phyloP scores from a whole-genome alignment of 1,140 invertebrate genomes.

The Ceratina calcarata region DNA sequence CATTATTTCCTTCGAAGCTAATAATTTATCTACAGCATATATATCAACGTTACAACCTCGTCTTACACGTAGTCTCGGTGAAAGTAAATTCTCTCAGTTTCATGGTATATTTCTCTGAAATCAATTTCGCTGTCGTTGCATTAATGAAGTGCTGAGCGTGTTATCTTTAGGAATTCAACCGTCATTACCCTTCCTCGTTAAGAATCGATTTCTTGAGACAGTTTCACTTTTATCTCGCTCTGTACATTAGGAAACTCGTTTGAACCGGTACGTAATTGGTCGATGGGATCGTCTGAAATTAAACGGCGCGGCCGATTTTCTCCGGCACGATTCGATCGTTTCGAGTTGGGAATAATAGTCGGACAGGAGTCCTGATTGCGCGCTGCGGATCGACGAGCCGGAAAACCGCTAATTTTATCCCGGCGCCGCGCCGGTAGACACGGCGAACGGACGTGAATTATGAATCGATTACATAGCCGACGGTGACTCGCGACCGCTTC shows the following conservation, averaged over 20 bases:
- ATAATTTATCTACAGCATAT: neutral
- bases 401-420: constrained; percentile 31
- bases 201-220: neutral
- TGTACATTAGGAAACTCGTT: neutral
- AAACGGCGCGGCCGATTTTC: constrained; percentile 1
- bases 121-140: no score
- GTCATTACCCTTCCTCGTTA: no score
- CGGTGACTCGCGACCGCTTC: neutral
- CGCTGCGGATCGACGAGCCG: neutral
- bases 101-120: no score
- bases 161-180: no score
- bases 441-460: constrained; percentile 3
- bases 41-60: neutral
- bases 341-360: neutral
- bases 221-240: neutral
- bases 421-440: neutral
- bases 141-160: no score
- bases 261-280: neutral
- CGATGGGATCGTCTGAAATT: neutral
- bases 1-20: no score
- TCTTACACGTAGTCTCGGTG: no score
- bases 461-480: constrained; percentile 13
- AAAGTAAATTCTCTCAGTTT: no score
- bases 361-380: neutral
- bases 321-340: neutral